Conservation (phyloP, 2,888 invertebrate species). For the Petrophora chlorosata region DNA sequence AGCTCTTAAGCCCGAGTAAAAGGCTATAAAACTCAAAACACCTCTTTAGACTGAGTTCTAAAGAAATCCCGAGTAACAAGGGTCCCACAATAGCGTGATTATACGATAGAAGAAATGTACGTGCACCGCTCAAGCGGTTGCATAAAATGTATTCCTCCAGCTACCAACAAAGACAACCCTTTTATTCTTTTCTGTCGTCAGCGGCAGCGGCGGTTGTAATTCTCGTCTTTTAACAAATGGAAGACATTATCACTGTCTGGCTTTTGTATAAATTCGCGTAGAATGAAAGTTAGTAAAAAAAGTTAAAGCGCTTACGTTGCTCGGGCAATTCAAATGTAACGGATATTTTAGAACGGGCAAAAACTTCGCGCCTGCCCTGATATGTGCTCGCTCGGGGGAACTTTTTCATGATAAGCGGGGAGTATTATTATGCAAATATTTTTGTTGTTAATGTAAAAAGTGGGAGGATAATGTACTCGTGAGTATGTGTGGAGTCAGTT, state of each 20-base stretch:
- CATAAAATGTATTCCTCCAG: slow-evolving; percentile 71
- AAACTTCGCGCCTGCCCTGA: slow-evolving; percentile 48
- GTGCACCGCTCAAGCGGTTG: slow-evolving; percentile 55
- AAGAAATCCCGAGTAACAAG: slow-evolving; percentile 47
- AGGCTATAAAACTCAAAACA: slow-evolving; percentile 43
- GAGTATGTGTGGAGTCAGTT: slow-evolving; percentile 25
- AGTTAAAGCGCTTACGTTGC: slow-evolving; percentile 68
- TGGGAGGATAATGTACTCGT: slow-evolving; percentile 10
- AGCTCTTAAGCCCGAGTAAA: slow-evolving; percentile 37
- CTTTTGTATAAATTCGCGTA: slow-evolving; percentile 78
- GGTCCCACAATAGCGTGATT: slow-evolving; percentile 58
- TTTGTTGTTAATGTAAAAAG: slow-evolving; percentile 32
- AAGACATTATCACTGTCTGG: slow-evolving; percentile 76
- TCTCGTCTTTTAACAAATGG: slow-evolving; percentile 78
- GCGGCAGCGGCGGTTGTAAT: slow-evolving; percentile 65
- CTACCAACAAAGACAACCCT: slow-evolving; percentile 70
- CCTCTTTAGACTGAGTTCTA: slow-evolving; percentile 40
- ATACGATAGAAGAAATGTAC: slow-evolving; percentile 58
- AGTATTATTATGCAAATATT: slow-evolving; percentile 40
- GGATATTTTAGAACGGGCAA: slow-evolving; percentile 57
- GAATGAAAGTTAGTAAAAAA: slow-evolving; percentile 71
- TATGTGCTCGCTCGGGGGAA: slow-evolving; percentile 44
- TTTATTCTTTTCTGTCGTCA: slow-evolving; percentile 74
- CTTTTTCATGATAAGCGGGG: slow-evolving; percentile 46
- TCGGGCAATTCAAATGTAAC: slow-evolving; percentile 65